A percentile compares a stretch with the other conserved stretches of the same genome.
phyloP scores from a whole-genome alignment of 1,140 invertebrate genomes.

The Drosophila grimshawi region DNA sequence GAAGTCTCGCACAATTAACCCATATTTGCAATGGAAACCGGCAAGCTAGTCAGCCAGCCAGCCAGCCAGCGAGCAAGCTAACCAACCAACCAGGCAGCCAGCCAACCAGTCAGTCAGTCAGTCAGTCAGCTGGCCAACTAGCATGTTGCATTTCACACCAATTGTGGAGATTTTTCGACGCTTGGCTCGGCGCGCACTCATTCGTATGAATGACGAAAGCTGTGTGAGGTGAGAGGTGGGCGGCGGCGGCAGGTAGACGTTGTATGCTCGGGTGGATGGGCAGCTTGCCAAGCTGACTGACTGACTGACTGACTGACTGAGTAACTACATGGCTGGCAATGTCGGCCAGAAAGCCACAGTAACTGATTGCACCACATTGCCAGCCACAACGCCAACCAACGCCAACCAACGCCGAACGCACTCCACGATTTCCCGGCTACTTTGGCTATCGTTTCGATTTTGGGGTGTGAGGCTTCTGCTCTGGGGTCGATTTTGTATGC shows the following conservation, averaged over 20 bases:
- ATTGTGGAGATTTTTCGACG: constrained; percentile 59
- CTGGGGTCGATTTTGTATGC: constrained; percentile 62
- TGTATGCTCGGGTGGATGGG: constrained; percentile 56
- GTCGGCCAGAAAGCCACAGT: constrained; percentile 77
- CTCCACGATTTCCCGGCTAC: constrained; percentile 32
- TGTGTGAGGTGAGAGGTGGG: background rate
- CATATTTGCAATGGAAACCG: constrained; percentile 69
- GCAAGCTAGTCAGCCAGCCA: constrained; percentile 14
- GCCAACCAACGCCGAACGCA: constrained; percentile 41
- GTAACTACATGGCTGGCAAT: constrained; percentile 60
- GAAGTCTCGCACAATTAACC: constrained; percentile 77
- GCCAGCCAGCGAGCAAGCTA: background rate
- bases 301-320: constrained; percentile 24
- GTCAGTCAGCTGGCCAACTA: constrained; percentile 23
- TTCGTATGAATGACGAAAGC: constrained; percentile 78
- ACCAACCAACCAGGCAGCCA: constrained; percentile 1
- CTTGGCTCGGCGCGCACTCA: constrained; percentile 74
- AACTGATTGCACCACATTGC: constrained; percentile 76
- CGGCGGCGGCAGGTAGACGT: constrained; percentile 35
- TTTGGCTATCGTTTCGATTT: constrained; percentile 36
- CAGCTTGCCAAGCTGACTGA: constrained; percentile 56
- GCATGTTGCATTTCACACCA: constrained; percentile 82
- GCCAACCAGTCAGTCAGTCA: constrained; percentile 1
- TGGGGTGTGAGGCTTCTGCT: background rate
- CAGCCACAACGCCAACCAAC: constrained; percentile 57